Evolutionary conservation across 2,797 vertebrate genomes (phyloP).

Genomic region (Manis pentadactyla): DNA sequence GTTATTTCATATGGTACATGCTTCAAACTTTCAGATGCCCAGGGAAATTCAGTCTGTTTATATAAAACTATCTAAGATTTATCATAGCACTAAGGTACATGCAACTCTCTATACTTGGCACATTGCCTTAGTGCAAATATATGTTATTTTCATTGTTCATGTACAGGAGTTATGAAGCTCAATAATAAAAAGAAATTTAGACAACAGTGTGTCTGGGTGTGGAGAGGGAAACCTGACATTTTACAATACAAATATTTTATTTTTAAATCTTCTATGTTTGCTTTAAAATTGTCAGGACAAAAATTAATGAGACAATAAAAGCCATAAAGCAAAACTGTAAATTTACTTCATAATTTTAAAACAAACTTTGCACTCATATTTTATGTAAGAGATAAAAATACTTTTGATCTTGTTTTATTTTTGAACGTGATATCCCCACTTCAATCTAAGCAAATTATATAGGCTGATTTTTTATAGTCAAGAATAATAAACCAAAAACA

Average conservation of each 20-base stretch:
- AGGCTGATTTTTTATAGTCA: background rate
- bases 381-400: too few relatives aligned
- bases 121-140: background rate
- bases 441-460: background rate
- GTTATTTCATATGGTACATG: background rate
- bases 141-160: conserved; percentile 22
- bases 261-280: background rate
- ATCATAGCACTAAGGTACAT: background rate
- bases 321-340: too few relatives aligned
- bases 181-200: background rate
- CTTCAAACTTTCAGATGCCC: background rate
- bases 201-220: background rate
- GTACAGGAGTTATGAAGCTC: accelerated
- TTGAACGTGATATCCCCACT: too few relatives aligned
- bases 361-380: too few relatives aligned
- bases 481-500: background rate
- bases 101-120: background rate
- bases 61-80: background rate
- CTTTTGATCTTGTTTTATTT: too few relatives aligned
- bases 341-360: too few relatives aligned
- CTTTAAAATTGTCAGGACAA: too few relatives aligned
- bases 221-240: background rate
- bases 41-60: background rate
- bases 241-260: background rate
- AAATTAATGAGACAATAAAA: too few relatives aligned